Base-by-base conservation (phyloP, 2,888 invertebrate species). In the Acrobasis repandana region DNA sequence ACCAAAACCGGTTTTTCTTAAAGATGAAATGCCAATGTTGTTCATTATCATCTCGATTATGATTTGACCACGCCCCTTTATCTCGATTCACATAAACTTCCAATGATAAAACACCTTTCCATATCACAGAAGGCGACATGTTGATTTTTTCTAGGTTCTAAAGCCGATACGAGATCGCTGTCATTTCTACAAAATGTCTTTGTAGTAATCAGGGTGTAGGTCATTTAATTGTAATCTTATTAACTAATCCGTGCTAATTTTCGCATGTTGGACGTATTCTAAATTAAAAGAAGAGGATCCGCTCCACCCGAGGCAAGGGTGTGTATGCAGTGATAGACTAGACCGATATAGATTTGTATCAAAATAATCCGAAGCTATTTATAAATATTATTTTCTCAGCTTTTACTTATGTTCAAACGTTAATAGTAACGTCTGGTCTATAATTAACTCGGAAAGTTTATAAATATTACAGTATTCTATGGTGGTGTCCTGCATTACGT, bases 321-420 rank as follows among this genome's bases (percentile, higher is more conserved):
- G 92, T 92, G 92, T 92, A 90, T 90, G 84, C 82, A 85, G 87
- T 90, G 89, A 85, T 86, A 84, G 85, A 88, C 90, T 86, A 84
- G 85, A 88, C 90, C 84, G 81, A 88, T 88, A 82, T 90, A 91
- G 88, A 90, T 86, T 90, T 88, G 91, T 90, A 91, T 92, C 90
- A 92, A 93, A 92, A 91, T 92, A 92, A 91, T 92, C 88, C 81
- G 73, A 88, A 92, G 90, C 92, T 93, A 93, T 93, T 93, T 93
- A 92, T 93, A 93, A 92, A 93, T 92, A 92, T 91, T 92, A 92
- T 92, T 92, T 92, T 91, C 90, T 88, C 87, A 88, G 85, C 90
- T 90, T 93, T 92, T 92, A 90, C 91, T 90, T 91, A 90, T 90
- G 91, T 92, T 89, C 90, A 86, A 90, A 88, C 90, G 88, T 89